Conservation (phyloP, 2,797 vertebrate genomes). For the Phoeniculus purpureus region DNA sequence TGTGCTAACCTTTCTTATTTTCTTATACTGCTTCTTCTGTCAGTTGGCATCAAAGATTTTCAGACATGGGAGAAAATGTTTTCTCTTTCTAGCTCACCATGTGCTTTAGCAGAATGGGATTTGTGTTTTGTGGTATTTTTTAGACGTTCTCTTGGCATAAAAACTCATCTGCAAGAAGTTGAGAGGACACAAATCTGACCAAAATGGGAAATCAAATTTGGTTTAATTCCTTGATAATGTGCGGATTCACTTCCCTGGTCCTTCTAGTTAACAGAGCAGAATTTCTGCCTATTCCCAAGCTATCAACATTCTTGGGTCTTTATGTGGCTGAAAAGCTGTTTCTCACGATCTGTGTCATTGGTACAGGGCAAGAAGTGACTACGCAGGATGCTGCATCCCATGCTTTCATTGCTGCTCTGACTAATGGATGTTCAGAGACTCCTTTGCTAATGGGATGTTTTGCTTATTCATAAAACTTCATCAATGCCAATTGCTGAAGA, state of each 20-base stretch:
- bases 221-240: conserved; percentile 34
- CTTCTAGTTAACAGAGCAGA: neutral
- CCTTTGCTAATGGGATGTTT: conserved; percentile 45
- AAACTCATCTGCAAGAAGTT: conserved; percentile 7
- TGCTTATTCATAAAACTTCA: conserved; percentile 59
- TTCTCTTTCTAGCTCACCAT: conserved; percentile 25
- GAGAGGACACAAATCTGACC: neutral
- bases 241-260: neutral
- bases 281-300: conserved; percentile 29
- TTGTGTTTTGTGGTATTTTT: conserved; percentile 47
- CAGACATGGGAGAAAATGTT: conserved; percentile 15
- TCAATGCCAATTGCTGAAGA: conserved; percentile 47
- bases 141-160: conserved; percentile 47
- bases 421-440: conserved; percentile 50
- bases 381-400: neutral
- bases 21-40: neutral
- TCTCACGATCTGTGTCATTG: neutral
- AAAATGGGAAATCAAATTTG: conserved; percentile 24
- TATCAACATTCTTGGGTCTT: conserved; percentile 5
- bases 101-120: conserved; percentile 11
- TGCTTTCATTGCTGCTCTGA: conserved; percentile 18
- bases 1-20: neutral
- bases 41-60: conserved; percentile 14
- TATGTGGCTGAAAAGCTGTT: conserved; percentile 15
- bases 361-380: neutral